Percentiles rank a stretch among this genome's conserved stretches.
These are phyloP conservation scores for Brienomyrus brachyistius DNA, from an alignment of 2,113 vertebrate species.

Conservation along the genomic window DNA sequence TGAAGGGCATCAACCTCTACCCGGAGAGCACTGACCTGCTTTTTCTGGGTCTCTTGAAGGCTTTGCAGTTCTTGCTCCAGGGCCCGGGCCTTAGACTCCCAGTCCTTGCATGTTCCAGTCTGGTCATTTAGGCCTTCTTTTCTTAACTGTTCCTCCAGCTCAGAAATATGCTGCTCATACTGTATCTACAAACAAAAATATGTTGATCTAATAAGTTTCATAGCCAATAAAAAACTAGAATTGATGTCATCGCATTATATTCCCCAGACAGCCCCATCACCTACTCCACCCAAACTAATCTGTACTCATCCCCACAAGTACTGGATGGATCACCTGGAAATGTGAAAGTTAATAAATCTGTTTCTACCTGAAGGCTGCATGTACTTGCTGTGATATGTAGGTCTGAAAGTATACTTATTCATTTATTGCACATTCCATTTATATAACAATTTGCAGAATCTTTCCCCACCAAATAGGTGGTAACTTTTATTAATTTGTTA, in stretches of 20 bases:
- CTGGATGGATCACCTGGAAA: background rate
- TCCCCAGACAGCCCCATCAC: background rate
- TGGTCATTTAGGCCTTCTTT: slow-evolving; percentile 39
- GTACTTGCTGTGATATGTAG: background rate
- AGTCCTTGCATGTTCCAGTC: slow-evolving; percentile 15
- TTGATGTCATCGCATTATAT: background rate
- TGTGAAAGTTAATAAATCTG: background rate
- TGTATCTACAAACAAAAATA: slow-evolving; percentile 64
- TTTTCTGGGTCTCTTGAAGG: slow-evolving; percentile 52
- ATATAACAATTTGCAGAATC: background rate
- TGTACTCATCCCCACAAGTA: background rate
- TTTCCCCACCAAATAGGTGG: background rate
- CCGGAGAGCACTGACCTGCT: slow-evolving; percentile 46
- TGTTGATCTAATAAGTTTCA: background rate
- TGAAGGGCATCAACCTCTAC: slow-evolving; percentile 57
- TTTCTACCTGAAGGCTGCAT: too few species aligned
- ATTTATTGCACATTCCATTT: background rate
- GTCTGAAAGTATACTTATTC: background rate
- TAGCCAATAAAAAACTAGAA: background rate
- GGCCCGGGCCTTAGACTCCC: slow-evolving; percentile 27
- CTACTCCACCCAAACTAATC: background rate
- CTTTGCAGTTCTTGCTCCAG: slow-evolving; percentile 62
- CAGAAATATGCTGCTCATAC: slow-evolving; percentile 76
- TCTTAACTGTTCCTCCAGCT: slow-evolving; percentile 72
- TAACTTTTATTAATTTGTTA: background rate